Base-by-base conservation (phyloP, 37 sponge, comb jelly and placozoan genomes). In the Ephydatia muelleri region DNA sequence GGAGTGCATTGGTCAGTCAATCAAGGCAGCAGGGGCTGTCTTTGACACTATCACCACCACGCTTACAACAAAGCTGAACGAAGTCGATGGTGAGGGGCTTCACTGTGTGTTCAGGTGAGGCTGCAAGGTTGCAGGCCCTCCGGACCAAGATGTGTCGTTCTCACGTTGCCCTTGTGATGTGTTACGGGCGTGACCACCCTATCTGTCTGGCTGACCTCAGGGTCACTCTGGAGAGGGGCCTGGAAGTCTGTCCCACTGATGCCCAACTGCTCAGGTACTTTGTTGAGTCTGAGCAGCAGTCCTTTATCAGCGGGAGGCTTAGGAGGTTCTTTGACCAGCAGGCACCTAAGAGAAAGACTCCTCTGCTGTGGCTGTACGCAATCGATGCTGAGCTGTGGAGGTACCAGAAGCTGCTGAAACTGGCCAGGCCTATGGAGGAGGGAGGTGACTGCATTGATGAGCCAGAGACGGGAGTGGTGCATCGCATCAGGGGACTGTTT, bases 401-500 rank as follows among this genome's bases (percentile, higher is more conserved):
- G 28, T 70, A 81, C 74, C 26, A 66, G n/a, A 67, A 69, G 26
- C 70, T 91, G 65, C 32, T 23, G 30, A 43, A 65, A 31, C 25
- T 27, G 57, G 57, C 57, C 9, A 14, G 57, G 0, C 57, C 57
- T 21, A 1, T 57, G 16, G 57, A 49, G 25, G 83, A 82, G 73
- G 83, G 57, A 2, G 65, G 31, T 2, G 80, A 79, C 26, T 57
- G 57, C 16, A 14, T 57, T 14, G 83, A 71, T 29, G 86, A 85
- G 67, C 70, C 81, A 23, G 67, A 68, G 65, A 76, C 9, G 23
- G 91, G 91, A 0, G 65, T 91, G 14, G 72, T 85, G 25, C 73
- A 91, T 70, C 72, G 96, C 19, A 76, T 96, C 31, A 65, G 91
- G 38, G 75, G 89, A 16, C 69, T 93, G 25, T 81, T 91, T 31